Base-by-base conservation (phyloP, 1,140 invertebrate species). In the Trachelipus rathkii region DNA sequence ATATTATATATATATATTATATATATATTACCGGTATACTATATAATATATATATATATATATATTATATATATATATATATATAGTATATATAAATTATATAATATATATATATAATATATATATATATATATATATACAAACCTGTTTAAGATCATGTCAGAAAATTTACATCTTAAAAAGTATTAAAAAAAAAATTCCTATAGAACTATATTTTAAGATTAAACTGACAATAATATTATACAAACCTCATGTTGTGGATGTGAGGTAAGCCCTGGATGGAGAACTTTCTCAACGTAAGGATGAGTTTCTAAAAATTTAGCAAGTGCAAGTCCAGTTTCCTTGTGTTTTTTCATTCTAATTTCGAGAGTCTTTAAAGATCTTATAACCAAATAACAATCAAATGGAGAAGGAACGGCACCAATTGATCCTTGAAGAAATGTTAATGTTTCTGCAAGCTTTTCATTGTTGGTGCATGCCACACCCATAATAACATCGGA, bases 401-500 rank as follows among this genome's bases (percentile, higher is more conserved):
- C 97, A 84, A 98, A 97, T 0, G 97, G 95, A 0, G 96, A 96
- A 10, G 97, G 96, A 7, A 99, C 91, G 71, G 94, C 89, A 67
- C 96, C 96, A 85, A 93, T 89, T 0, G 94, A 93, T 84, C 97
- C 96, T 89, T 99, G 96, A 73, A 96, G 85, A 85, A 93, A 98
- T 79, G 90, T 88, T 13, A 99, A 84, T 84, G 88, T 88, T 33
- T 91, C 83, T 81, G 89, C 89, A 0, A 98, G 82, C 68, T 90
- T 89, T 74, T 92, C 89, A 82, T 90, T 87, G 79, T 90, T 95
- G 6, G 91, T 89, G 24, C 92, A 88, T 6, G 92, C 88, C 7
- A 93, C 91, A 5, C 97, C 97, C 97, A 99, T 99, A 0, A 99
- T 91, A 50, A 97, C 92, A 87, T 99, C 97, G 0, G 93, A 93